phyloP scores from a whole-genome alignment of 2,888 invertebrate species.

The Eurois occulta region DNA sequence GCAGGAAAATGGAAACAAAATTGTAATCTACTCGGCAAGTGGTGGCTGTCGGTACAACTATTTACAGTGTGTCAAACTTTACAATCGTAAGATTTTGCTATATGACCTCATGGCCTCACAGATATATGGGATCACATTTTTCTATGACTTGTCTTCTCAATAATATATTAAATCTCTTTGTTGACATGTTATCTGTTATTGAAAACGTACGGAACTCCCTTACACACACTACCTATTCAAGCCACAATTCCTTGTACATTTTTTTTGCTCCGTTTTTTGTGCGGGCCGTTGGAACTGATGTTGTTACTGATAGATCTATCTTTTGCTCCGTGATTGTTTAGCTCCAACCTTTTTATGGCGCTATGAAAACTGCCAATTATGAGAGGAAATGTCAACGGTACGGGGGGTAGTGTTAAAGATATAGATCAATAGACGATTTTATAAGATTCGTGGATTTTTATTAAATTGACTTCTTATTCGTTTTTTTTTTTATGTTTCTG shows the following conservation, averaged over 20 bases:
- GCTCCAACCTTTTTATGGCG: conserved; percentile 49
- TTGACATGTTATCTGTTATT: neutral
- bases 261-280: conserved; percentile 68
- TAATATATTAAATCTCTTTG: neutral
- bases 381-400: conserved; percentile 38
- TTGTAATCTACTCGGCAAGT: neutral
- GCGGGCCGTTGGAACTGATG: conserved; percentile 67
- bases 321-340: conserved; percentile 57
- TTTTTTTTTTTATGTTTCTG: conserved; percentile 1
- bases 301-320: conserved; percentile 67
- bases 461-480: neutral
- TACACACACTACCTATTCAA: conserved; percentile 9
- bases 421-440: conserved; percentile 1
- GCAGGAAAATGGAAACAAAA: neutral
- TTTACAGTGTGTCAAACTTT: neutral
- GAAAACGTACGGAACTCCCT: conserved; percentile 40
- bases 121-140: neutral
- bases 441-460: neutral
- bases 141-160: neutral
- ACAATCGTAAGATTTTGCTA: neutral
- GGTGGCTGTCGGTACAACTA: neutral
- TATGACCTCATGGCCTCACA: neutral
- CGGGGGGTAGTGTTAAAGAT: conserved; percentile 15
- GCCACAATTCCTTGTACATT: conserved; percentile 47
- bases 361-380: conserved; percentile 46